Percentiles rank a stretch among this genome's conserved stretches.
phyloP scores from a whole-genome alignment of 2,113 vertebrate species.

The Anarhynchus alexandrinus region DNA sequence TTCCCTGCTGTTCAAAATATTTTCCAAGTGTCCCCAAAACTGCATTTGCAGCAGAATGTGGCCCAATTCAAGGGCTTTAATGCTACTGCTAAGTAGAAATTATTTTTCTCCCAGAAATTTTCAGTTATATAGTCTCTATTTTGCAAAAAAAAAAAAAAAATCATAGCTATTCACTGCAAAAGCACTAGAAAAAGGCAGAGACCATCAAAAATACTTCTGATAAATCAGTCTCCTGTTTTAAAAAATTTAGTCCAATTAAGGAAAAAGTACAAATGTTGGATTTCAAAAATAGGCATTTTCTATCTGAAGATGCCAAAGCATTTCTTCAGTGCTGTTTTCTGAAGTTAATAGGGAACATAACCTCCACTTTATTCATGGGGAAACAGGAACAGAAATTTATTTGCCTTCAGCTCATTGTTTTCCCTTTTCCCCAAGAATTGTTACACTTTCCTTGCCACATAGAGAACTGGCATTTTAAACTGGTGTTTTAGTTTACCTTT shows the following conservation, averaged over 20 bases:
- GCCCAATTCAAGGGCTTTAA: constrained; percentile 37
- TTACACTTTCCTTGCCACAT: neutral
- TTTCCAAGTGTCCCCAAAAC: constrained; percentile 4
- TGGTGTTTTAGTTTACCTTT: neutral
- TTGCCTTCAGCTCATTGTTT: neutral
- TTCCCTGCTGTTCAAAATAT: constrained; percentile 49
- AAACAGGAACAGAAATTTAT: neutral
- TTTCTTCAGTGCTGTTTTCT: neutral
- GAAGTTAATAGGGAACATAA: neutral
- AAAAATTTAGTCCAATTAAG: neutral
- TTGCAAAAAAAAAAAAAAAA: neutral
- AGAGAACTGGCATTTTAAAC: neutral
- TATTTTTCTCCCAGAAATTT: neutral
- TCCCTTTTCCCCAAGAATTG: neutral
- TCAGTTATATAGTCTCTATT: constrained; percentile 24
- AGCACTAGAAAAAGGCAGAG: neutral
- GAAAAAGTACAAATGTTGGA: neutral
- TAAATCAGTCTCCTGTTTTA: neutral
- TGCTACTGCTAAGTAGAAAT: constrained; percentile 31
- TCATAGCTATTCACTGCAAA: neutral
- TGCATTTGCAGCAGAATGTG: constrained; percentile 17
- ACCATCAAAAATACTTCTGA: neutral
- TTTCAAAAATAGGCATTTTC: neutral
- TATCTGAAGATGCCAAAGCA: neutral
- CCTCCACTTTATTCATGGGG: neutral